Conservation (phyloP, 2,888 invertebrate species). For the Perizoma flavofasciatum region DNA sequence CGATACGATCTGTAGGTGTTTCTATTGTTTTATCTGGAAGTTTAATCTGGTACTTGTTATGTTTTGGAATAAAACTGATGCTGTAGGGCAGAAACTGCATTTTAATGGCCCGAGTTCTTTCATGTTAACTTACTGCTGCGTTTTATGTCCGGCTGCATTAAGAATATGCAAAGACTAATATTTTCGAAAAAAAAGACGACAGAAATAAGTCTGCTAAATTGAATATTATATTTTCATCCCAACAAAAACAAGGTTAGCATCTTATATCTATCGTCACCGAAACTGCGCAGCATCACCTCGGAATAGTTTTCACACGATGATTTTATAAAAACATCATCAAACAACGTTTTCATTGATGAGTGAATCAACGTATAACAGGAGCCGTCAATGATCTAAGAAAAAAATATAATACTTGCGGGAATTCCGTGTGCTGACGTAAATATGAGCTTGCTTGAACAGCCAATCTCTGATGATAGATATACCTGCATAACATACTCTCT, state of each 20-base stretch:
- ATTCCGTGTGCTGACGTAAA: constrained; percentile 19
- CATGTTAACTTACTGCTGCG: too few species aligned
- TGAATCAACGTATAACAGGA: constrained; percentile 43
- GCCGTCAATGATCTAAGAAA: constrained; percentile 38
- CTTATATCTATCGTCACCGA: constrained; percentile 29
- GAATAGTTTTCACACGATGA: constrained; percentile 31
- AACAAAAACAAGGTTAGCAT: constrained; percentile 17
- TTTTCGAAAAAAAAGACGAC: too few species aligned
- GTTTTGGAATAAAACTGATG: constrained; percentile 11
- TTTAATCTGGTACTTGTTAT: constrained; percentile 41
- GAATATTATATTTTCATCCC: neutral
- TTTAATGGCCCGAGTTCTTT: too few species aligned
- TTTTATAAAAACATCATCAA: constrained; percentile 38
- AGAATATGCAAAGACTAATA: too few species aligned
- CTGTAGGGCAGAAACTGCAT: constrained; percentile 1
- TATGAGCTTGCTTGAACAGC: neutral
- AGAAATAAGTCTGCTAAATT: too few species aligned
- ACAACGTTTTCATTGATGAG: constrained; percentile 30
- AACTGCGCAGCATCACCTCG: constrained; percentile 29
- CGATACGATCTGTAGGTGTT: constrained; percentile 59
- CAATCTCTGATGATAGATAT: constrained; percentile 7
- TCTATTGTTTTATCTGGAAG: constrained; percentile 44
- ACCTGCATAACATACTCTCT: neutral
- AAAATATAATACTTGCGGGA: constrained; percentile 23
- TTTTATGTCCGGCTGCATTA: too few species aligned